Evolutionary conservation across 1,140 invertebrate species (phyloP).

Genomic region (Rhyzopertha dominica): DNA sequence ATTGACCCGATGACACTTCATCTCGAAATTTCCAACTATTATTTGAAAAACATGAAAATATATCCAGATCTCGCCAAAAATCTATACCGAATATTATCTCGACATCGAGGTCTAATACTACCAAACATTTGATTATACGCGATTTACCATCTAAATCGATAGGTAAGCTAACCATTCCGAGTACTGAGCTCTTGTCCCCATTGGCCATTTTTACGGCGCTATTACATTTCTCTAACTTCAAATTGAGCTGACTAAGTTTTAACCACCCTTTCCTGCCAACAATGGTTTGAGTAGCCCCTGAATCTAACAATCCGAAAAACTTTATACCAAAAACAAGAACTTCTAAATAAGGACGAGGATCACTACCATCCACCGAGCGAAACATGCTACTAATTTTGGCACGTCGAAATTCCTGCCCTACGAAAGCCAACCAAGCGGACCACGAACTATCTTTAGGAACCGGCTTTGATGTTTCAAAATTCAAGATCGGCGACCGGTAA

Average conservation of each 20-base stretch:
- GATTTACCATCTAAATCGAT: constrained; percentile 7
- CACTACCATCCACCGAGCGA: not conserved
- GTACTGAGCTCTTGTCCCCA: no score
- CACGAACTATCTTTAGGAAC: no score
- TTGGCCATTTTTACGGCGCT: not conserved
- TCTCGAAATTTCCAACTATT: constrained; percentile 9
- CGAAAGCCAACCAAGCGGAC: constrained; percentile 9
- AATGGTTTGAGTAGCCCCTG: constrained; percentile 10
- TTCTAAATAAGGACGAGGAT: constrained; percentile 8
- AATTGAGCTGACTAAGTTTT: not conserved
- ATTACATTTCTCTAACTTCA: not conserved
- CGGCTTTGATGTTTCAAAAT: no score
- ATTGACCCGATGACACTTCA: not conserved
- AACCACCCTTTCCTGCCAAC: not conserved
- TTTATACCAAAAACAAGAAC: constrained; percentile 3
- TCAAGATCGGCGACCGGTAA: no score
- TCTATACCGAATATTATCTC: constrained; percentile 17
- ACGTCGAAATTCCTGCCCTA: not conserved
- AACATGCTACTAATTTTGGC: not conserved
- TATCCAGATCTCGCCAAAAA: constrained; percentile 15
- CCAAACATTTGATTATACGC: constrained; percentile 6
- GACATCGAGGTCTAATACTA: constrained; percentile 4
- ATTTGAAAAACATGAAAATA: constrained; percentile 1
- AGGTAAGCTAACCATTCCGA: constrained; percentile 8
- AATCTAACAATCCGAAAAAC: constrained; percentile 10